Evolutionary conservation across 2,888 invertebrate genomes (phyloP).

Genomic region (Poecilus cupreus): DNA sequence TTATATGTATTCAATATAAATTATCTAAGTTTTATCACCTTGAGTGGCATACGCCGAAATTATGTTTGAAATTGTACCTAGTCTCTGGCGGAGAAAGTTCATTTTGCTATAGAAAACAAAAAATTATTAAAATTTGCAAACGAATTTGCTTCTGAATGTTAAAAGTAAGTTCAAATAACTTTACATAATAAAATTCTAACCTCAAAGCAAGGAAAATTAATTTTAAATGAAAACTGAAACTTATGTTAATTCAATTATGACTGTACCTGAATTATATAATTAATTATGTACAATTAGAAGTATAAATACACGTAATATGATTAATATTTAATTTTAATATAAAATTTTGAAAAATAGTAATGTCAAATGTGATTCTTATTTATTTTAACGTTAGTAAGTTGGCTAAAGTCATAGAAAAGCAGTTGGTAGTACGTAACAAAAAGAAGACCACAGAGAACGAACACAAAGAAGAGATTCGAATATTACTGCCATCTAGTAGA

Average conservation of each 20-base stretch:
- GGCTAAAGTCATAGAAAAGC: neutral
- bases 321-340: neutral
- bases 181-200: neutral
- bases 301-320: neutral
- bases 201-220: neutral
- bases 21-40: conserved; percentile 5
- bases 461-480: neutral
- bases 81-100: conserved; percentile 25
- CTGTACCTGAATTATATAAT: neutral
- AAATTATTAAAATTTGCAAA: conserved; percentile 1
- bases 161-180: neutral
- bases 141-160: too few species aligned
- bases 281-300: neutral
- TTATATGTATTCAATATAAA: neutral
- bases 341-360: neutral
- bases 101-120: conserved; percentile 16
- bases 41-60: neutral
- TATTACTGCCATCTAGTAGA: neutral
- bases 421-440: neutral
- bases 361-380: conserved; percentile 20
- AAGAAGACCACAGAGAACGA: neutral
- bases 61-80: conserved; percentile 21
- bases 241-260: neutral
- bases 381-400: neutral
- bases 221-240: neutral